Percentiles rank a stretch among this genome's conserved stretches.
Evolutionary conservation across 2,113 vertebrate genomes (phyloP).

Genomic region (Acrocephalus kingi): DNA sequence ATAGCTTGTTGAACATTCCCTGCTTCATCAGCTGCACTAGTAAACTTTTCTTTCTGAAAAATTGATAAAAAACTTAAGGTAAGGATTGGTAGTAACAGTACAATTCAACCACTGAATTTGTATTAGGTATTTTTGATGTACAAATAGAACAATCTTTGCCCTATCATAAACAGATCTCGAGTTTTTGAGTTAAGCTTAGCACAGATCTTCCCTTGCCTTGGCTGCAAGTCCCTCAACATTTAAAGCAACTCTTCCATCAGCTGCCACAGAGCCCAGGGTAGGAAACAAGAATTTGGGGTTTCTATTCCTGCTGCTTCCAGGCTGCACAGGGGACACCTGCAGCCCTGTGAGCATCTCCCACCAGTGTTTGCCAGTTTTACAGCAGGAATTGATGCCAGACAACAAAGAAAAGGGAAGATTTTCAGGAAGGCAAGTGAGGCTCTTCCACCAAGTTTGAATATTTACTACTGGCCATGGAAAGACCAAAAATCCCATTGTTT

Average conservation of each 20-base stretch:
- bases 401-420: not conserved
- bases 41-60: conserved; percentile 86
- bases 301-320: not conserved
- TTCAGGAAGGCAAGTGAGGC: not conserved
- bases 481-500: not conserved
- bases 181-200: not conserved
- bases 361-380: not conserved
- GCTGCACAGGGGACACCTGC: not conserved
- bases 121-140: not conserved
- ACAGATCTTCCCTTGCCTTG: not conserved
- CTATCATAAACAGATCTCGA: not conserved
- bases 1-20: conserved; percentile 79
- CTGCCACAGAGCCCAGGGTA: not conserved
- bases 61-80: not conserved
- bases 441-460: not conserved
- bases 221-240: not conserved
- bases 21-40: conserved; percentile 79
- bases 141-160: not conserved
- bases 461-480: not conserved
- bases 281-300: not conserved
- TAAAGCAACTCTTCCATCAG: not conserved
- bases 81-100: not conserved
- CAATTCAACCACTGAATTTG: not conserved
- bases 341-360: not conserved
- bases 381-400: not conserved